Base-by-base conservation (phyloP, 2,113 vertebrate genomes). In the Aspidoscelis tigris region DNA sequence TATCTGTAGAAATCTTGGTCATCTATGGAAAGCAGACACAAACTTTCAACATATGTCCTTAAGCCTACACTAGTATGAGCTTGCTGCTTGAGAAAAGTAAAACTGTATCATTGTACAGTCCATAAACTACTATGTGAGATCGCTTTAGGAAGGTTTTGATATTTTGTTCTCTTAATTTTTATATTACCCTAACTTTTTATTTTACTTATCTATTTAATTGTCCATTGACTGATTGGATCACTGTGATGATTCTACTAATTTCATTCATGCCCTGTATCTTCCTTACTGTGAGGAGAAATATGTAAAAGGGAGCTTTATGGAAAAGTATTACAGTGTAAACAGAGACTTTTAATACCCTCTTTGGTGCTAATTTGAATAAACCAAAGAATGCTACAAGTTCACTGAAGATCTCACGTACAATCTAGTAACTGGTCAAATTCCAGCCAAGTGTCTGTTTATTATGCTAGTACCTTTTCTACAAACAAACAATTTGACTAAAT, bases 141-240 rank as follows among this genome's bases (percentile, higher is more conserved):
- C 77, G 21, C 65, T 14, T 69, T 39, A 83, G 73, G 20, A 68
- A 81, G 61, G n/a, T 43, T 68, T 76, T 68, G 10, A 12, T 53
- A 55, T 81, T 81, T 50, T 33, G 33, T 1, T 33, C 33, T 33
- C 33, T 33, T 33, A 33, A 33, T 33, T 33, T 33, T 33, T 33
- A 33, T 33, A 33, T 33, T 33, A 33, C 33, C 33, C 33, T 33
- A 33, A 33, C 33, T 33, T 83, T 83, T 83, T 24, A 76, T 76
- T 44, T 83, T 68, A n/a, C 39, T 47, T 76, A 21, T 33, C 22
- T 76, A 26, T 50, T 69, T 76, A 76, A 82, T 82, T 47, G 81
- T 20, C 70, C 81, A 82, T 69, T 83, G 76, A 76, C 65, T 76
- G 44, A 66, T 43, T 22, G 55, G 39, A 81, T 76, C 68, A 83